Conservation (phyloP, 1,140 invertebrate genomes). For the Phortica variegata region DNA sequence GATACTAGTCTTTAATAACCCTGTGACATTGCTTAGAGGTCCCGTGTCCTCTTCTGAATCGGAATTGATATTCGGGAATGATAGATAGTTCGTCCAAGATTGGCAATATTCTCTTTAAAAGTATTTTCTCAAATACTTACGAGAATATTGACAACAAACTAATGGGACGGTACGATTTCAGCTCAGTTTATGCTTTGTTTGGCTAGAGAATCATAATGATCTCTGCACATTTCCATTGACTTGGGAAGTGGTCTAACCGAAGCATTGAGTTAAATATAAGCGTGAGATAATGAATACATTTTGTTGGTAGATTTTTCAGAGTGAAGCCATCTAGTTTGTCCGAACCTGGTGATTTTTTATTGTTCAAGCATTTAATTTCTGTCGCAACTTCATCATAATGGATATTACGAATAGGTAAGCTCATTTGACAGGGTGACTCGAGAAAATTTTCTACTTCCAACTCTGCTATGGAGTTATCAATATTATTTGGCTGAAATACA, state of each 20-base stretch:
- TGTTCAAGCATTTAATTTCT: conserved; percentile 19
- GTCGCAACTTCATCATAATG: conserved; percentile 12
- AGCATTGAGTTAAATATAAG: conserved; percentile 19
- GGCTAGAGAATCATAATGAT: conserved; percentile 15
- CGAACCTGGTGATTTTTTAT: conserved; percentile 22
- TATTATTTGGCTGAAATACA: conserved; percentile 8
- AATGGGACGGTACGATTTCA: conserved; percentile 13
- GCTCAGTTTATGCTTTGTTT: conserved; percentile 8
- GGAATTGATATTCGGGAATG: conserved; percentile 25
- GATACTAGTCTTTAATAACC: conserved; percentile 19
- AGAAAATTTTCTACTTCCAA: conserved; percentile 2
- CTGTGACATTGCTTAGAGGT: conserved; percentile 36
- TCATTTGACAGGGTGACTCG: conserved; percentile 1
- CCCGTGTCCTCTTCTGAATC: conserved; percentile 33
- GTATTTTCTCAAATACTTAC: conserved; percentile 38
- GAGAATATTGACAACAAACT: conserved; percentile 31
- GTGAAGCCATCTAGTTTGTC: conserved; percentile 15
- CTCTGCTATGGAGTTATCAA: conserved; percentile 1
- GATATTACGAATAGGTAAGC: conserved; percentile 3
- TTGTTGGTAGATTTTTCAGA: conserved; percentile 11
- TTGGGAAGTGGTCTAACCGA: conserved; percentile 16
- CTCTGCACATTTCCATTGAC: conserved; percentile 18
- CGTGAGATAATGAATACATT: conserved; percentile 13
- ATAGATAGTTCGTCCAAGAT: conserved; percentile 16
- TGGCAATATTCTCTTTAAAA: conserved; percentile 27